Percentiles rank a stretch among this genome's conserved stretches.
Conservation (phyloP, 2,888 invertebrate genomes). For the Trissonchulus sp. region DNA sequence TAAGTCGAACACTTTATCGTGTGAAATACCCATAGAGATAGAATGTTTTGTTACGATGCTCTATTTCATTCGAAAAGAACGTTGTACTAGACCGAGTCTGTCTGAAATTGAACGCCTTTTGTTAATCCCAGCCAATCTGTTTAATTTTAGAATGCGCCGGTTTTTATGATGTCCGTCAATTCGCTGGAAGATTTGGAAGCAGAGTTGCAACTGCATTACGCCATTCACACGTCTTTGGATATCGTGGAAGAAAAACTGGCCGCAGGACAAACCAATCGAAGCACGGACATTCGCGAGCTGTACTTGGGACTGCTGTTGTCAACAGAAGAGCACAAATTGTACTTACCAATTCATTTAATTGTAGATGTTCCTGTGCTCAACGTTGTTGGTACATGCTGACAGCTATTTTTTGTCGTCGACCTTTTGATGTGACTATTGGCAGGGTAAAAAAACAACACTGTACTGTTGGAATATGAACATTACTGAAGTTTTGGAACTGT, state of each 20-base stretch:
- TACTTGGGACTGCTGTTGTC: slow-evolving; percentile 85
- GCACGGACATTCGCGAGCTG: slow-evolving; percentile 70
- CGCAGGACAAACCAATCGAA: slow-evolving; percentile 15
- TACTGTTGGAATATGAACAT: too few species aligned
- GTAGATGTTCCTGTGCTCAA: too few species aligned
- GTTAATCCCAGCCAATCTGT: slow-evolving; percentile 69
- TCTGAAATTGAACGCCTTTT: slow-evolving; percentile 78
- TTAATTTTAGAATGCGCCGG: slow-evolving; percentile 32
- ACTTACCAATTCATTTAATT: slow-evolving; percentile 44
- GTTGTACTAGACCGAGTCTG: too few species aligned
- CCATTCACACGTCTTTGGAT: slow-evolving; percentile 82
- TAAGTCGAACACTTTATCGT: too few species aligned
- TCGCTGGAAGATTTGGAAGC: slow-evolving; percentile 57
- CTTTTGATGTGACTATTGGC: too few species aligned
- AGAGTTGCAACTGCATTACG: slow-evolving; percentile 82
- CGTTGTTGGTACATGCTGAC: too few species aligned
- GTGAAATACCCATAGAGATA: too few species aligned
- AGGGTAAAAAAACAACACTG: too few species aligned
- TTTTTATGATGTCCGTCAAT: slow-evolving; percentile 18
- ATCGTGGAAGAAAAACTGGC: slow-evolving; percentile 59
- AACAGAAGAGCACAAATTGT: slow-evolving; percentile 94
- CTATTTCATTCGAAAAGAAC: slow-evolving; percentile 6
- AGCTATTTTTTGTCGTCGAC: too few species aligned
- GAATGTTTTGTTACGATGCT: too few species aligned
- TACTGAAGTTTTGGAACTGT: too few species aligned